These are phyloP conservation scores for Leptarthrus brevirostris DNA, from an alignment of 2,888 invertebrate species.

Conservation along the genomic window DNA sequence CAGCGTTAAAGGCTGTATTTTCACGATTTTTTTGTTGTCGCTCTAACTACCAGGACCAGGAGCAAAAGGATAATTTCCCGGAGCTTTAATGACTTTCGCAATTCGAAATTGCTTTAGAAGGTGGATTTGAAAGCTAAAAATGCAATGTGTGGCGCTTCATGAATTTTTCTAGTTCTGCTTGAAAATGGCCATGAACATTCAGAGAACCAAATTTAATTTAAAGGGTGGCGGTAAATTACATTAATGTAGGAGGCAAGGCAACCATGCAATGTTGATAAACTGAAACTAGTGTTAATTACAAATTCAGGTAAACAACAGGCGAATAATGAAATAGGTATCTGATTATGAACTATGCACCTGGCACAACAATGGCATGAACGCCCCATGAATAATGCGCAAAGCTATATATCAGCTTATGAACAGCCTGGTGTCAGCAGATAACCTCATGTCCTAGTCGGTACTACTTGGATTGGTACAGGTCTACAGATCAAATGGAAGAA, in stretches of 20 bases:
- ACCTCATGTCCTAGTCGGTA: too few species aligned
- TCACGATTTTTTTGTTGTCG: not conserved
- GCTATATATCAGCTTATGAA: not conserved
- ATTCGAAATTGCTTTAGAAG: not conserved
- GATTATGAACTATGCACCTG: not conserved
- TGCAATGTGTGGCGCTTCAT: not conserved
- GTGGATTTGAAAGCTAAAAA: not conserved
- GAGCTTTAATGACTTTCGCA: not conserved
- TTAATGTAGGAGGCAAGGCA: too few species aligned
- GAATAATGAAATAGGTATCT: not conserved
- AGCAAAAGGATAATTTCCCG: not conserved
- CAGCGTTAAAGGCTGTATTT: not conserved
- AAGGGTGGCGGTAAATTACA: not conserved
- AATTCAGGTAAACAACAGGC: not conserved
- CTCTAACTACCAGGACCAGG: not conserved
- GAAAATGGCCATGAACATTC: not conserved
- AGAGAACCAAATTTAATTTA: not conserved
- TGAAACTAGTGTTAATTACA: not conserved
- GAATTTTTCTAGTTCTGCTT: not conserved
- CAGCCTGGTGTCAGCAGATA: not conserved
- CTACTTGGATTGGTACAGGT: too few species aligned
- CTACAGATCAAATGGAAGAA: too few species aligned
- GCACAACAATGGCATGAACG: not conserved
- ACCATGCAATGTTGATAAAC: not conserved
- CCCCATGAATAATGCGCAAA: not conserved